These are phyloP conservation scores for Schizopygopsis malacanthus DNA, from an alignment of 2,797 vertebrate species.

Conservation along the genomic window DNA sequence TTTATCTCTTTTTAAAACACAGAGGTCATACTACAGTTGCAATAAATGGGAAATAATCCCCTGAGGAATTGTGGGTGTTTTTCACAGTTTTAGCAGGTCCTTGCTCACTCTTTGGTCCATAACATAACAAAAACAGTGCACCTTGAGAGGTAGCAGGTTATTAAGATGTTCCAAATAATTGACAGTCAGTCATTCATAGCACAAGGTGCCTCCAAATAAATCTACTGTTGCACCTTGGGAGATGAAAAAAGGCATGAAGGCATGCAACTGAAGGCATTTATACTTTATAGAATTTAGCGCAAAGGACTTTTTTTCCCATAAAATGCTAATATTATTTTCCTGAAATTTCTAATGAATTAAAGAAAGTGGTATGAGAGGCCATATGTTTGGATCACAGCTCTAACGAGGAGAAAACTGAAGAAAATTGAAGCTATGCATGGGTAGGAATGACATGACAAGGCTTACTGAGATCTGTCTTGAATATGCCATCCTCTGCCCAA, in stretches of 20 bases:
- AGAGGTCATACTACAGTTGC: slow-evolving; percentile 48
- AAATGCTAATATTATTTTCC: not conserved
- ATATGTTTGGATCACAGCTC: not conserved
- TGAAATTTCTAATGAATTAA: not conserved
- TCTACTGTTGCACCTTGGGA: not conserved
- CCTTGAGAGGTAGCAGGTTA: slow-evolving; percentile 59
- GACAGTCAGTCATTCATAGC: not conserved
- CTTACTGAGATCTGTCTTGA: not conserved
- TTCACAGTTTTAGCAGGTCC: slow-evolving; percentile 51
- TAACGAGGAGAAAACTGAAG: not conserved
- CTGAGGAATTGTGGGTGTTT: slow-evolving; percentile 42
- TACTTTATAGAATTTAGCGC: not conserved
- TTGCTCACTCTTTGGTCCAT: slow-evolving; percentile 46
- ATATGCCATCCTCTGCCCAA: slow-evolving; percentile 14
- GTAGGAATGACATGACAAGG: not conserved
- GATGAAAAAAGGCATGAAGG: not conserved
- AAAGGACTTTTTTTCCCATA: not conserved
- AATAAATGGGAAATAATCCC: slow-evolving; percentile 46
- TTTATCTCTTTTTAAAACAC: slow-evolving; percentile 63
- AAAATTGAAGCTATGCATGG: not conserved
- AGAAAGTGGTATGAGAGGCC: not conserved
- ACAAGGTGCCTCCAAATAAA: not conserved
- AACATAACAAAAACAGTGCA: slow-evolving; percentile 57
- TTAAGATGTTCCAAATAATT: slow-evolving; percentile 43
- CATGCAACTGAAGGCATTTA: not conserved